A percentile compares a stretch with the other conserved stretches of the same genome.
phyloP scores from a whole-genome alignment of 2,797 vertebrate species.

The Enteromius afrohamiltoni region DNA sequence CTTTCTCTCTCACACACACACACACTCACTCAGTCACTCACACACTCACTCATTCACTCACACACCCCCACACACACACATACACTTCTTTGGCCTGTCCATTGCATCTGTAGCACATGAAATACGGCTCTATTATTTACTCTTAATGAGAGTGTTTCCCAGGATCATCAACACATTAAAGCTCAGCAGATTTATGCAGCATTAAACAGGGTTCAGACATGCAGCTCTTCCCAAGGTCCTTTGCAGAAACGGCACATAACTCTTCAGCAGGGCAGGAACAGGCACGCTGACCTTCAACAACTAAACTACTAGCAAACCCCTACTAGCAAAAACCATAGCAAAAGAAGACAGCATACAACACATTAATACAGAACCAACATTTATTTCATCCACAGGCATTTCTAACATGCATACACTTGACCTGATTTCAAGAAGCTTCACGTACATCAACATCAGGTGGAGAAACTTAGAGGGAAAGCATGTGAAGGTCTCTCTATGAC shows the following conservation, averaged over 20 bases:
- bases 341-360: neutral
- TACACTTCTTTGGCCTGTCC: neutral
- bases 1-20: neutral
- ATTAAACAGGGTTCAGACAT: neutral
- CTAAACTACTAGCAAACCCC: too few species aligned
- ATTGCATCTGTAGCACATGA: constrained; percentile 25
- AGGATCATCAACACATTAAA: constrained; percentile 49
- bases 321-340: neutral
- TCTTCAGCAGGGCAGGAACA: neutral
- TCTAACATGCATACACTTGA: constrained; percentile 58
- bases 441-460: constrained; percentile 54
- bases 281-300: neutral
- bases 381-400: constrained; percentile 89
- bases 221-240: neutral
- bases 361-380: constrained; percentile 82
- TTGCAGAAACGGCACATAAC: neutral
- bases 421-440: neutral
- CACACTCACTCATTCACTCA: neutral
- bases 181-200: constrained; percentile 2
- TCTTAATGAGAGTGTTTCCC: constrained; percentile 40
- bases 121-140: constrained; percentile 45
- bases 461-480: constrained; percentile 47
- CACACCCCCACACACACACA: neutral
- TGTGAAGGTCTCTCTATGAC: constrained; percentile 56
- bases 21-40: neutral